Percentiles rank a stretch among this genome's conserved stretches.
Conservation (phyloP, 2,113 vertebrate genomes). For the Galeopterus variegatus region DNA sequence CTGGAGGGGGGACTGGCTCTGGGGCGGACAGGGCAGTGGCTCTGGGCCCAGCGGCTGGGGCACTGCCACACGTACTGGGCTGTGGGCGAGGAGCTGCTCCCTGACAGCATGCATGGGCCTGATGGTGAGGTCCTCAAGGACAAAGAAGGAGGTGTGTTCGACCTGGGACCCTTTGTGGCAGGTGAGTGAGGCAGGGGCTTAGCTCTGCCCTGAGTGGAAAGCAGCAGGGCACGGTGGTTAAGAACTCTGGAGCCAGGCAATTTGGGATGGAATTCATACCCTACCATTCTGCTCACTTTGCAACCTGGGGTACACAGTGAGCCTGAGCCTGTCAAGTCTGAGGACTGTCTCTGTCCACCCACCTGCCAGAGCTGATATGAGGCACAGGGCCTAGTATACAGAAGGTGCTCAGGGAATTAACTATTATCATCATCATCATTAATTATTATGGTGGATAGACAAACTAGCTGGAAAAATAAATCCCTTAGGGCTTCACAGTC, state of each 20-base stretch:
- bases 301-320: neutral
- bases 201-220: neutral
- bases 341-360: neutral
- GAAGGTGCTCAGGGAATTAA: neutral
- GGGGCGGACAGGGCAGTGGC: conserved; percentile 66
- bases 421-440: neutral
- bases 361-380: neutral
- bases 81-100: conserved; percentile 75
- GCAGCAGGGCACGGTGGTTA: rapidly evolving
- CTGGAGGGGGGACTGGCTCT: conserved; percentile 90
- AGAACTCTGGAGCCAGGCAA: neutral
- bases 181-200: conserved; percentile 87
- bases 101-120: conserved; percentile 6
- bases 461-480: neutral
- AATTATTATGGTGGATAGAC: neutral
- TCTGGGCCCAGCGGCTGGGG: conserved; percentile 84
- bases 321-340: neutral
- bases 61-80: conserved; percentile 82
- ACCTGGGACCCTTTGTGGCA: conserved; percentile 87
- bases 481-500: neutral
- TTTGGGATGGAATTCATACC: neutral
- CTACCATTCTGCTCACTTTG: neutral
- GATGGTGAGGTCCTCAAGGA: conserved; percentile 85
- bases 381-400: too few relatives aligned
- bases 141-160: conserved; percentile 74